phyloP scores from a whole-genome alignment of 2,888 invertebrate species.

The Steromphala cineraria region DNA sequence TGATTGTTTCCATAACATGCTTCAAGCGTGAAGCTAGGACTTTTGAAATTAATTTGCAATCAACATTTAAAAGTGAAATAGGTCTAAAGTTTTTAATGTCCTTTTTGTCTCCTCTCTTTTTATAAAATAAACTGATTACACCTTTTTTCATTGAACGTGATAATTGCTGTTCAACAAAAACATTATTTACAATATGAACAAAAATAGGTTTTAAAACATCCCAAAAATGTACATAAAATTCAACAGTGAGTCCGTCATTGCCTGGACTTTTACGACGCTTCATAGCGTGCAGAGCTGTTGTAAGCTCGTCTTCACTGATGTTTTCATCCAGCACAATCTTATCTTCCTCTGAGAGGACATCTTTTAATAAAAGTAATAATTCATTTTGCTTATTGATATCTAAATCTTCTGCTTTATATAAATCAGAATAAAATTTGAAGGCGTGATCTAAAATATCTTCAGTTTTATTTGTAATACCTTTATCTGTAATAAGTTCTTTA shows the following conservation, averaged over 20 bases:
- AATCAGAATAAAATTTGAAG: background rate
- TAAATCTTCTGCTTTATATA: background rate
- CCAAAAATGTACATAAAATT: background rate
- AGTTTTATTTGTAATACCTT: background rate
- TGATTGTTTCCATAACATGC: background rate
- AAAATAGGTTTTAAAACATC: background rate
- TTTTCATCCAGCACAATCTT: background rate
- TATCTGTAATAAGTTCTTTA: background rate
- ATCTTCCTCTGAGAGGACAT: background rate
- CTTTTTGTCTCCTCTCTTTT: background rate
- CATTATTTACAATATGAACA: background rate
- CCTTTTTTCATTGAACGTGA: background rate
- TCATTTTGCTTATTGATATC: background rate
- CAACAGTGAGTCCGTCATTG: constrained; percentile 12
- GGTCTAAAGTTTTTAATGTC: background rate
- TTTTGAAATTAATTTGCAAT: background rate
- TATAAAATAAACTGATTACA: background rate
- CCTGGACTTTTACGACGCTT: background rate
- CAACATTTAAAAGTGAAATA: background rate
- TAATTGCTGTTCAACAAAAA: background rate
- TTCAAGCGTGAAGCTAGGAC: background rate
- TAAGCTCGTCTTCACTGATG: background rate
- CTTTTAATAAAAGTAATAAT: background rate
- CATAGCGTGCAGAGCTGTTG: background rate
- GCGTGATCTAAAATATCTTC: background rate